These are phyloP conservation scores for Leiothrix lutea DNA, from an alignment of 2,113 vertebrate species.

Conservation along the genomic window DNA sequence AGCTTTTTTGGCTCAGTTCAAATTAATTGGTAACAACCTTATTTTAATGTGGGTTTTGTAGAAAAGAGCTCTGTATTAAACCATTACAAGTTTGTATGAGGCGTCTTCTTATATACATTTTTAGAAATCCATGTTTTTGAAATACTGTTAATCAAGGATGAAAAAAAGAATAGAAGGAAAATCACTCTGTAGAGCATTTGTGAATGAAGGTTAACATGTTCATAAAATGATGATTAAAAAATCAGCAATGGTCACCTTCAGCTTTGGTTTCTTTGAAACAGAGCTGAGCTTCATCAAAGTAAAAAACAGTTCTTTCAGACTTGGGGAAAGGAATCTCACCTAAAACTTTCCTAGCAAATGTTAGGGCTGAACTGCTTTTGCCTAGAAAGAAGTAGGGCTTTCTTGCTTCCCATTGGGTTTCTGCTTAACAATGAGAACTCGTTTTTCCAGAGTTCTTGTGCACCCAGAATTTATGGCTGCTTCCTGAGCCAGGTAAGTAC, in stretches of 20 bases:
- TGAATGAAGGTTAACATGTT: background rate
- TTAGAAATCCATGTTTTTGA: background rate
- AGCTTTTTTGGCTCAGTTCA: background rate
- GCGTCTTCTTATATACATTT: background rate
- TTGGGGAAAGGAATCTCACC: background rate
- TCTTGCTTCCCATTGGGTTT: background rate
- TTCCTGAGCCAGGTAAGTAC: background rate
- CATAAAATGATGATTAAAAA: conserved; percentile 2
- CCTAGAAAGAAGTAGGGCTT: background rate
- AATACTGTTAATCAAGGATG: background rate
- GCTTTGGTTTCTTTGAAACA: background rate
- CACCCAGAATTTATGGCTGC: background rate
- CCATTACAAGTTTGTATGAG: background rate
- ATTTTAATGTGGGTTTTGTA: background rate
- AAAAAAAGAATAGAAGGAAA: background rate
- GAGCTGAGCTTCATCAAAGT: background rate
- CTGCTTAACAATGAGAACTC: background rate
- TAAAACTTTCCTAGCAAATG: background rate
- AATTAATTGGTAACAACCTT: background rate
- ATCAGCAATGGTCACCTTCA: background rate
- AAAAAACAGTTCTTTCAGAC: background rate
- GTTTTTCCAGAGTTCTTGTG: background rate
- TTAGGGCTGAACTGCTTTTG: background rate
- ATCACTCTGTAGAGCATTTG: background rate
- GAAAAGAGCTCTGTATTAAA: background rate